A percentile compares a stretch with the other conserved stretches of the same genome.
phyloP scores from a whole-genome alignment of 2,113 vertebrate genomes.

The Anolis carolinensis region DNA sequence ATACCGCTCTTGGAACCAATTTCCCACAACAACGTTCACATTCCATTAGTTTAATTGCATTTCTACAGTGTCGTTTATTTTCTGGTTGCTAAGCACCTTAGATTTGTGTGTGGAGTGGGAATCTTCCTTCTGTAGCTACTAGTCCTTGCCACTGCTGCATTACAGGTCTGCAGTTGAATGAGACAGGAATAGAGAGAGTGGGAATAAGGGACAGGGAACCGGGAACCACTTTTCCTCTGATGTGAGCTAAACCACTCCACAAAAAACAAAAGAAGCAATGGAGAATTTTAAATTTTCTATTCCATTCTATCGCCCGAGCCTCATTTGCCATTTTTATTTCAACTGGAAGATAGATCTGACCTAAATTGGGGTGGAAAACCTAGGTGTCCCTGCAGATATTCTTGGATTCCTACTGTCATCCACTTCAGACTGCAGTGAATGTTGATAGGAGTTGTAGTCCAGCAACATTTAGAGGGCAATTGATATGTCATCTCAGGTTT shows the following conservation, averaged over 20 bases:
- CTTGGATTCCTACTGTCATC: neutral
- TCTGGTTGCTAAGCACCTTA: slow-evolving; percentile 1
- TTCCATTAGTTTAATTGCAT: slow-evolving; percentile 4
- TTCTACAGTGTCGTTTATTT: neutral
- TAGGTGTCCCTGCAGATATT: neutral
- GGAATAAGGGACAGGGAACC: neutral
- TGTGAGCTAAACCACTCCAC: neutral
- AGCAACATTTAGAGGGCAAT: neutral
- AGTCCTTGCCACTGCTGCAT: neutral
- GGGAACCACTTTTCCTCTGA: neutral
- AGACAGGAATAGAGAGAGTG: neutral
- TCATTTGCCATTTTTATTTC: neutral
- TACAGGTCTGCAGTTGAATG: neutral
- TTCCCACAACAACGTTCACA: neutral
- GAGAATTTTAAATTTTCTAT: neutral
- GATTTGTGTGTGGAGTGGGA: neutral
- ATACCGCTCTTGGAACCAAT: neutral
- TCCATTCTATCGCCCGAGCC: too few relatives aligned
- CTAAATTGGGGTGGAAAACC: neutral
- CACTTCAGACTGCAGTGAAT: neutral
- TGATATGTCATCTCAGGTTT: neutral
- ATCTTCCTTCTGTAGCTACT: neutral
- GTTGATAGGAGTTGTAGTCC: neutral
- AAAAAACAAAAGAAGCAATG: too few relatives aligned
- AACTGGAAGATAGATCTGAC: too few relatives aligned